Base-by-base conservation (phyloP, 2,113 vertebrate species). In the Myocastor coypus region DNA sequence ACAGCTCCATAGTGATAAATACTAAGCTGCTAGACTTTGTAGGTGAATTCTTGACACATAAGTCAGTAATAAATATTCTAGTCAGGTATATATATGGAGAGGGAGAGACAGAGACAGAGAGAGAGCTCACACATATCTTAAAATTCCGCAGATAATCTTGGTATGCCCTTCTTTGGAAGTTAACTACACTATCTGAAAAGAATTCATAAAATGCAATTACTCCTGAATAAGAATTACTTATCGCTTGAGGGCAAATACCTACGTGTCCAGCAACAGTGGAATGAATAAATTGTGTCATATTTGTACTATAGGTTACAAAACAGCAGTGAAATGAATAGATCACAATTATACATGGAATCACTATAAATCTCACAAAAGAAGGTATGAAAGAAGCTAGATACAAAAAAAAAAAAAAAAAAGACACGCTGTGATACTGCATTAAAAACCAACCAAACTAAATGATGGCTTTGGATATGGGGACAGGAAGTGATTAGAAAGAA, bases 61-160 rank as follows among this genome's bases (percentile, higher is more conserved):
- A 8, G 16, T 75, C 26, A 87, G 40, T 22, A 80, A 78, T 59
- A 89, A 89, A 71, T 57, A 71, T 6, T 86, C 75, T 55, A 94
- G 63, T 92, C 71, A 88, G 71, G 19, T 57, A 57, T 57, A 57
- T 19, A 57, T 17, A 57, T 52, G 46, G 46, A 46, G 46, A 8
- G 46, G 46, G 46, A 8, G 46, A 46, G 46, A 46, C 46, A 46
- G 46, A 46, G 46, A 46, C 4, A 46, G 46, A 46, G 46, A 46
- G 46, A 78, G 68, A 63, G 14, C 7, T 73, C 26, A 57, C 30
- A 37, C 28, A 34, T 77, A 82, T 86, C 84, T 71, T 68, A 89
- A 52, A 91, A 82, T 94, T 87, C 40, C 9, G 64, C 6, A 89
- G 92, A 89, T 69, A 59, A 80, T 89, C 57, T 59, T 89, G 59